Evolutionary conservation across 2,888 invertebrate genomes (phyloP).

Genomic region (Ectobius pallidus): DNA sequence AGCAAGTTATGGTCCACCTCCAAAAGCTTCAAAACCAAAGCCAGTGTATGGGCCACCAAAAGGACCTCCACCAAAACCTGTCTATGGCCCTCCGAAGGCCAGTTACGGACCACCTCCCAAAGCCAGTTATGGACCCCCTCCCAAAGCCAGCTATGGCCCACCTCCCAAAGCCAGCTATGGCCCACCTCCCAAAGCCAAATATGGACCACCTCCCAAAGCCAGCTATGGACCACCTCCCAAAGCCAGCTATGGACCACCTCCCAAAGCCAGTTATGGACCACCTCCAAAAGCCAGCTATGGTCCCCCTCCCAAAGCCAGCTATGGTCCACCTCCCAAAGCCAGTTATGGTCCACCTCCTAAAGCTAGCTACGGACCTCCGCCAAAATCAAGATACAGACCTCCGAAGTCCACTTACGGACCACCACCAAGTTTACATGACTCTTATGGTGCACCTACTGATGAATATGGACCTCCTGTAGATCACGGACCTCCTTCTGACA

Average conservation of each 20-base stretch:
- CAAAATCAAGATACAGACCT: constrained; percentile 42
- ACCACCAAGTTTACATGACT: constrained; percentile 49
- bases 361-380: constrained; percentile 41
- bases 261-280: constrained; percentile 47
- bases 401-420: constrained; percentile 49
- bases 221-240: constrained; percentile 46
- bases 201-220: constrained; percentile 48
- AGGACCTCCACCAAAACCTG: constrained; percentile 45
- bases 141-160: constrained; percentile 41
- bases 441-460: constrained; percentile 38
- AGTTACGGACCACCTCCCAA: constrained; percentile 47
- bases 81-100: constrained; percentile 46
- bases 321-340: constrained; percentile 46
- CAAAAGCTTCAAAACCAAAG: constrained; percentile 46
- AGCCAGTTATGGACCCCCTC: constrained; percentile 46
- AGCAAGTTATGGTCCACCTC: constrained; percentile 47
- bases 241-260: constrained; percentile 47
- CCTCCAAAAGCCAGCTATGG: constrained; percentile 45
- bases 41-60: constrained; percentile 42
- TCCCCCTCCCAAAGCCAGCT: constrained; percentile 40
- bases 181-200: constrained; percentile 46
- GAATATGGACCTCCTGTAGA: constrained; percentile 33
- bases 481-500: constrained; percentile 43
- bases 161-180: constrained; percentile 38
- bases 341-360: constrained; percentile 47